Evolutionary conservation across 2,113 vertebrate species (phyloP).

Genomic region (Cynopterus brachyotis): DNA sequence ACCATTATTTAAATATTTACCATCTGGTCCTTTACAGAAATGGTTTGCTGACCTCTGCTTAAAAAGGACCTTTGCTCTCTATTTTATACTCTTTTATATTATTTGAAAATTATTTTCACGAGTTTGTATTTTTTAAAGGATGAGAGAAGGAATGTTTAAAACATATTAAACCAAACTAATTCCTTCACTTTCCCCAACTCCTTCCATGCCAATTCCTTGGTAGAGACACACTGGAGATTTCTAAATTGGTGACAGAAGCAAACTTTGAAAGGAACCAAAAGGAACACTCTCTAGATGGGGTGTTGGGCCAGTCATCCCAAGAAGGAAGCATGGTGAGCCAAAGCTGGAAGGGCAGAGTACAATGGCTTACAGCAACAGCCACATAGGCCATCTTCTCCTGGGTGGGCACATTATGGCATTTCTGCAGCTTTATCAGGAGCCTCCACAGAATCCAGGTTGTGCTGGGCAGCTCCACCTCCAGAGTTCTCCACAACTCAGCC

Average conservation of each 20-base stretch:
- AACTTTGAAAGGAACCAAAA: not conserved
- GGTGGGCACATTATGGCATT: slow-evolving; percentile 17
- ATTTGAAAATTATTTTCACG: not conserved
- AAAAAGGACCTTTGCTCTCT: not conserved
- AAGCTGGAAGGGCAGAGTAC: not conserved
- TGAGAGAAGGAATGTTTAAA: not conserved
- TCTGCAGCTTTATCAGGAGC: slow-evolving; percentile 72
- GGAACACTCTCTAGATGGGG: not conserved
- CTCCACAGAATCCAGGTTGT: slow-evolving; percentile 64
- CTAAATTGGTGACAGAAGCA: not conserved
- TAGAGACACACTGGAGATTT: not conserved
- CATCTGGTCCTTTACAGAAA: not conserved
- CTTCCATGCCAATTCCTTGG: not conserved
- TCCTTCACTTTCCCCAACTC: not conserved
- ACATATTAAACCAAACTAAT: not conserved
- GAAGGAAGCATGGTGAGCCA: not conserved
- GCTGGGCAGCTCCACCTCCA: slow-evolving; percentile 43
- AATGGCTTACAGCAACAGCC: slow-evolving; percentile 63
- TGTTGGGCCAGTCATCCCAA: not conserved
- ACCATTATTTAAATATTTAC: not conserved
- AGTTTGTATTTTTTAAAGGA: not conserved
- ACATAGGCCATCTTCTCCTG: slow-evolving; percentile 68
- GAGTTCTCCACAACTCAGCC: slow-evolving; percentile 67
- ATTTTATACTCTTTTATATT: not conserved
- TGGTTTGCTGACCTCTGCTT: not conserved